Evolutionary conservation across 2,888 invertebrate species (phyloP), one percentile per base, ranked within the genome.

Genomic region (Noctuana brunneofusca): DNA sequence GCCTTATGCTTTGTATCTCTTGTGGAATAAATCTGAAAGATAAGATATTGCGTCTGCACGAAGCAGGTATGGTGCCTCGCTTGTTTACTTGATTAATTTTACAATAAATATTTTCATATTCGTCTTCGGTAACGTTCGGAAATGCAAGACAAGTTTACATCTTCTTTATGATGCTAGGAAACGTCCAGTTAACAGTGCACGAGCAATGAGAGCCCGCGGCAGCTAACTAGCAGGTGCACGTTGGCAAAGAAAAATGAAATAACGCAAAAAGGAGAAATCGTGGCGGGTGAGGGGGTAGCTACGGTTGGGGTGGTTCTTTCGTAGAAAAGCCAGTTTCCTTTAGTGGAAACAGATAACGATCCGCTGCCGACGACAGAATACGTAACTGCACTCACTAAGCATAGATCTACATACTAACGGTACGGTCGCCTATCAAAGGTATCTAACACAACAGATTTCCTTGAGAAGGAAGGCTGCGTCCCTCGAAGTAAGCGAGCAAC

Each of bases 321-420:
- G 84, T 82, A 79, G 86, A 86, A 86, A 89, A 89, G 87, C 83
- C 89, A 89, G 90, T 89, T 89, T 89, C 86, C 89, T 90, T 91
- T 87, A 88, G 86, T 91, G 84, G 89, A 89, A 90, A 90, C 88
- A 90, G 91, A 90, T 91, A 90, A 91, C 90, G 90, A 91, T 90
- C 89, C 89, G 78, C 82, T 85, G 85, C 87, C 86, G 87, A 86
- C 90, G 88, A 87, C 87, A 83, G 89, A 89, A 90, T 89, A 89
- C 89, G 87, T 87, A 87, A 87, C 86, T 87, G 86, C 87, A 88
- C 79, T 85, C 80, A 79, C 82, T 84, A 79, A 83, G 80, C 79
- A 82, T 84, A 81, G 78, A 84, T 86, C 83, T 88, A 84, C 86
- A 83, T 86, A 83, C 78, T 78, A 74, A 75, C 75, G 68, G 72